A percentile compares a stretch with the other conserved stretches of the same genome.
Evolutionary conservation across 2,797 vertebrate genomes (phyloP).

Genomic region (Yasuhikotakia modesta): DNA sequence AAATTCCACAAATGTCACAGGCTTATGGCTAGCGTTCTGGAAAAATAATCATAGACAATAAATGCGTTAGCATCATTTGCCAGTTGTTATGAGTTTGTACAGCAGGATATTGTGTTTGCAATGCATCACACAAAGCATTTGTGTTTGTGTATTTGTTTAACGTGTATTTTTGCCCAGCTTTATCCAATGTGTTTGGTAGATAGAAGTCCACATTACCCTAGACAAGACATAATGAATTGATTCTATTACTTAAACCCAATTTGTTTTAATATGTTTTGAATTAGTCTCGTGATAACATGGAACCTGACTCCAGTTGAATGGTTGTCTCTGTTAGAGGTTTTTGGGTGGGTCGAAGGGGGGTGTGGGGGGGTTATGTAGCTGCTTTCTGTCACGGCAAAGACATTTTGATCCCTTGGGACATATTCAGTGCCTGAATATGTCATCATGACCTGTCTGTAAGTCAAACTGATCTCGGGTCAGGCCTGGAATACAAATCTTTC

Average conservation of each 20-base stretch:
- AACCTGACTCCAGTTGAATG: conserved; percentile 36
- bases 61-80: conserved; percentile 22
- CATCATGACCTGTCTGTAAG: conserved; percentile 70
- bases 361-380: conserved; percentile 53
- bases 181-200: neutral
- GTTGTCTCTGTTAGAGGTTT: conserved; percentile 41
- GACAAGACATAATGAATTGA: conserved; percentile 21
- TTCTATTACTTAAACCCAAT: conserved; percentile 18
- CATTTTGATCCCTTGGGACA: conserved; percentile 58
- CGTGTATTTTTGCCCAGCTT: neutral
- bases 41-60: conserved; percentile 35
- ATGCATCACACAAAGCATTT: neutral
- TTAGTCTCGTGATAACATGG: conserved; percentile 13
- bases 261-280: conserved; percentile 42
- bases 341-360: too few species aligned
- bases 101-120: neutral
- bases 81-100: conserved; percentile 9
- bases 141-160: neutral
- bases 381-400: conserved; percentile 58
- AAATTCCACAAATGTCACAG: conserved; percentile 41
- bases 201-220: neutral
- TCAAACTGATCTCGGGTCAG: conserved; percentile 55
- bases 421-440: conserved; percentile 72
- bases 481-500: conserved; percentile 75
- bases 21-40: conserved; percentile 16